A percentile compares a stretch with the other conserved stretches of the same genome.
Conservation (phyloP, 2,797 vertebrate genomes). For the Eutrigla gurnardus region DNA sequence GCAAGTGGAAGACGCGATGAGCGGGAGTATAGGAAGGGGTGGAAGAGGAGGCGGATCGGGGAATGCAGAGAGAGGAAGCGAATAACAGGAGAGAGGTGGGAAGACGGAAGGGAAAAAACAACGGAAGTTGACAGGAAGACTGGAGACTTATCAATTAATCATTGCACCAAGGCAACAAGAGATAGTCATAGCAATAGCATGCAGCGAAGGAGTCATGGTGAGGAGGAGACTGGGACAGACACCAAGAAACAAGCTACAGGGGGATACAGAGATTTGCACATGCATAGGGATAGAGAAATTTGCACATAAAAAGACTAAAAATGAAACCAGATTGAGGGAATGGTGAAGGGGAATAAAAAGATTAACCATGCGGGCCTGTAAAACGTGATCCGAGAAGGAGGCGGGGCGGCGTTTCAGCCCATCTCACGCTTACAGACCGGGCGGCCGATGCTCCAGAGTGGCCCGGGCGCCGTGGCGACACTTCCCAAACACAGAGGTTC, state of each 20-base stretch:
- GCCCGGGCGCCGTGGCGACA: constrained; percentile 48
- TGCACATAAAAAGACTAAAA: constrained; percentile 49
- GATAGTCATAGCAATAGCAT: constrained; percentile 25
- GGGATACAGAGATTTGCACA: constrained; percentile 25
- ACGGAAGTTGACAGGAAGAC: constrained; percentile 58
- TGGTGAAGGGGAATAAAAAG: constrained; percentile 21
- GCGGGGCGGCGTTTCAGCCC: constrained; percentile 35
- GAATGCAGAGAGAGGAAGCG: constrained; percentile 45
- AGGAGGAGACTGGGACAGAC: constrained; percentile 23
- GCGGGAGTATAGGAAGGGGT: constrained; percentile 43
- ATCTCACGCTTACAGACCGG: constrained; percentile 49
- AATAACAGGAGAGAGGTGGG: constrained; percentile 47
- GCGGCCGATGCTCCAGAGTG: constrained; percentile 54
- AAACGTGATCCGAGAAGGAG: constrained; percentile 33
- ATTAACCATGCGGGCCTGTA: constrained; percentile 21
- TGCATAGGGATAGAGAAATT: constrained; percentile 25
- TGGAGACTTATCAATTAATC: constrained; percentile 68
- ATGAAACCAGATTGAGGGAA: constrained; percentile 30
- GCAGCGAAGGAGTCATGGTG: constrained; percentile 4
- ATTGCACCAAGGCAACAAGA: constrained; percentile 34
- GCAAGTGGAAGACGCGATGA: constrained; percentile 37
- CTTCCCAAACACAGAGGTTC: constrained; percentile 60
- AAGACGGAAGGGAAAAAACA: constrained; percentile 41
- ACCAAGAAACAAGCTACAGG: constrained; percentile 9
- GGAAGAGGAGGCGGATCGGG: constrained; percentile 39